phyloP scores from a whole-genome alignment of 1,140 invertebrate genomes.

The Reticulitermes speratus region DNA sequence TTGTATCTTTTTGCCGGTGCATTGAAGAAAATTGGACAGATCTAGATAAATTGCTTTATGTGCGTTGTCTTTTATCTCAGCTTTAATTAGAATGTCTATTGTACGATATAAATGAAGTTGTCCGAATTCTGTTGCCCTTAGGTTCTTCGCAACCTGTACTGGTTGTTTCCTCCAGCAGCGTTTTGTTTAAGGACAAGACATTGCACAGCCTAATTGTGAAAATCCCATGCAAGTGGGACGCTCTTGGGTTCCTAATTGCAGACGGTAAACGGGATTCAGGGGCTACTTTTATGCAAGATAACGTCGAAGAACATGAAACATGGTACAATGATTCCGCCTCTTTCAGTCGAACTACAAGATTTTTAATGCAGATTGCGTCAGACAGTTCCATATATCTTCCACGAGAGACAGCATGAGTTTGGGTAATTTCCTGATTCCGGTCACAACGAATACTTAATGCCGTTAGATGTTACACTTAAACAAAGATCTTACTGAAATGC shows the following conservation, averaged over 20 bases:
- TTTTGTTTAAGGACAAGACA: background rate
- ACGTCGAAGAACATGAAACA: slow-evolving; percentile 4
- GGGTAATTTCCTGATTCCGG: background rate
- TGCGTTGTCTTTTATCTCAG: too few relatives aligned
- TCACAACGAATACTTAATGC: background rate
- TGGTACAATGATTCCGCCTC: background rate
- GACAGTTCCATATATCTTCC: background rate
- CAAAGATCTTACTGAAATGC: background rate
- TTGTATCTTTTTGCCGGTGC: too few relatives aligned
- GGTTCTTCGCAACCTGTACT: background rate
- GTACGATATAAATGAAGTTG: too few relatives aligned
- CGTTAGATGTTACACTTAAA: background rate
- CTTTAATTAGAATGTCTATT: too few relatives aligned
- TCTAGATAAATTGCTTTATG: too few relatives aligned
- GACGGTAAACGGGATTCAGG: background rate
- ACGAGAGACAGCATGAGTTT: background rate
- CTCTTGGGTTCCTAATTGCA: background rate
- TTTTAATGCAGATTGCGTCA: background rate
- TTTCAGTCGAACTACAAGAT: background rate
- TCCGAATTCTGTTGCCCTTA: too few relatives aligned
- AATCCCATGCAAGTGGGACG: background rate
- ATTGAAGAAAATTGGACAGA: too few relatives aligned
- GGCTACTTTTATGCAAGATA: background rate
- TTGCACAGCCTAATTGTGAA: background rate
- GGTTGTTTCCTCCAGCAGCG: background rate